Base-by-base conservation (phyloP, 1,140 invertebrate genomes). In the Nasonia vitripennis region DNA sequence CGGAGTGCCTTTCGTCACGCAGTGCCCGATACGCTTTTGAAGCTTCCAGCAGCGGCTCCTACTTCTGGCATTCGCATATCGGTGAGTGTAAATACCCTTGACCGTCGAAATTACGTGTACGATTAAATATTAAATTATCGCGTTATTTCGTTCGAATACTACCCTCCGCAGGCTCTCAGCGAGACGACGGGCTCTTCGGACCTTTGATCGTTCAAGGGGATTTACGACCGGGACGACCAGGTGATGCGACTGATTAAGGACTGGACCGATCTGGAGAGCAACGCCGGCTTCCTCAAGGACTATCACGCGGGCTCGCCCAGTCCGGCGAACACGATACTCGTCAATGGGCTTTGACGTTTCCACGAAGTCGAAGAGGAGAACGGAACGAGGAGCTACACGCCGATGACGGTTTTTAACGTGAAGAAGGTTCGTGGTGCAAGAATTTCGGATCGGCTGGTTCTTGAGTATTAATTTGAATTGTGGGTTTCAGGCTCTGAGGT, bases 171-270 rank as follows among this genome's bases (percentile, higher is more conserved):
- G 97, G 97, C 14, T 95, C 97, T 91, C 97, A 98, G 92, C 91
- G 97, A 31, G 95, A 96, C 10, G 98, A 98, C 88, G 97, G 97
- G 0, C 94, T 96, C 1, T 97, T 96, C 84, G 97, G 97, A 0
- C 93, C 96, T 0, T 92, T 98, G 23, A 95, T 98, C 34, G 95
- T 98, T 14, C 92, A 88, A 90, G 0, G 87, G 87, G 78, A 90
- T 94, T 0, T 96, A 96, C 87, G 97, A 98, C 87, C 94, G 93
- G 85, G 96, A 96, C 90, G 95, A 96, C 14, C 96, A 98, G 90
- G 94, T 95, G 0, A 95, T 98, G 86, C n/a, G n/a, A n/a, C 91
- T 96, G 2, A 92, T 98, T 4, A 95, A 96, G 37, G 97, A 98
- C 89, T 98, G 97, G 97, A 94, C 93, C 95, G 73, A 91, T 96